phyloP scores from a whole-genome alignment of 2,113 vertebrate species.

The Paramisgurnus dabryanus region DNA sequence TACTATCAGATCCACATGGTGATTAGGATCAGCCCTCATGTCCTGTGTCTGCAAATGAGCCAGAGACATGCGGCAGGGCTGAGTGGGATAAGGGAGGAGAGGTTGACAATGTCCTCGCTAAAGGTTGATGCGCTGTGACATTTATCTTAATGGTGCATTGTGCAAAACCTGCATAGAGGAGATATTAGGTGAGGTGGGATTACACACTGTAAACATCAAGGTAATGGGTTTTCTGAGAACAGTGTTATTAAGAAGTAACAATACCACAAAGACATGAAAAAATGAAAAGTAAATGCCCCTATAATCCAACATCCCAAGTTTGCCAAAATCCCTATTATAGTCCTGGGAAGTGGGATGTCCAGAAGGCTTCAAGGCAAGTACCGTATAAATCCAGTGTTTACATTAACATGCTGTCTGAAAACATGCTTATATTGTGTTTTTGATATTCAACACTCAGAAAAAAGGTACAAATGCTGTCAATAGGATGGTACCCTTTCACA shows the following conservation, averaged over 20 bases:
- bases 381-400: no score
- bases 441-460: no score
- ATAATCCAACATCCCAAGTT: no score
- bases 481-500: no score
- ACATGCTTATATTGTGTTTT: no score
- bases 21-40: constrained; percentile 8
- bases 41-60: background rate
- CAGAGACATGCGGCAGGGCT: background rate
- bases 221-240: background rate
- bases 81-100: background rate
- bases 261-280: background rate
- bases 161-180: background rate
- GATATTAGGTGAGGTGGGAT: background rate
- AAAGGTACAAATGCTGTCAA: no score
- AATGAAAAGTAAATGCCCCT: background rate
- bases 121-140: background rate
- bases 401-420: no score
- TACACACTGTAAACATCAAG: background rate
- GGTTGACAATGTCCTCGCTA: background rate
- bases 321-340: no score
- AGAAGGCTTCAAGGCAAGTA: no score
- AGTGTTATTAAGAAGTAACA: background rate
- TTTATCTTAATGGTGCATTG: background rate
- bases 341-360: no score
- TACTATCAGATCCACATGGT: constrained; percentile 12